Conservation (phyloP, 2,797 vertebrate species). For the Serranus cabrilla region DNA sequence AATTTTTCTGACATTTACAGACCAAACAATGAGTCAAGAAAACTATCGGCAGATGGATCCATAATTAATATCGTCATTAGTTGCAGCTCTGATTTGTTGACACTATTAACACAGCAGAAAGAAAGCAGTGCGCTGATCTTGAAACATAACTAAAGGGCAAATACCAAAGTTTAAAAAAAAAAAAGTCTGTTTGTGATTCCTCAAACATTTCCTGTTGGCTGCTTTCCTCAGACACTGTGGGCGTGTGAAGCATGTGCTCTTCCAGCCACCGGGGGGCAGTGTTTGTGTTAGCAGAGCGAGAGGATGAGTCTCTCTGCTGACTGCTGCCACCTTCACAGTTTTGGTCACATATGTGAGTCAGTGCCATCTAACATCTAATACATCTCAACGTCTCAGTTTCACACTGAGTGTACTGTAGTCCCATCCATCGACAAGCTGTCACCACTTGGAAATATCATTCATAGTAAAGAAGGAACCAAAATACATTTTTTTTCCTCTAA, state of each 20-base stretch:
- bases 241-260: constrained; percentile 32
- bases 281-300: constrained; percentile 32
- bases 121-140: background rate
- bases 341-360: constrained; percentile 54
- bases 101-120: background rate
- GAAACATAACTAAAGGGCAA: background rate
- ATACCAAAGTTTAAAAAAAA: background rate
- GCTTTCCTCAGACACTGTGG: background rate
- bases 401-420: background rate
- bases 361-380: constrained; percentile 39
- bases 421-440: constrained; percentile 3
- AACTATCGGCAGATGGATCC: background rate
- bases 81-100: constrained; percentile 6
- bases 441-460: background rate
- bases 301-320: constrained; percentile 14
- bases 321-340: constrained; percentile 50
- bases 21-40: background rate
- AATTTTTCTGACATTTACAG: background rate
- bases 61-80: background rate
- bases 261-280: constrained; percentile 70
- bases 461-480: background rate
- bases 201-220: background rate
- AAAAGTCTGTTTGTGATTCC: background rate
- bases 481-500: too few relatives aligned
- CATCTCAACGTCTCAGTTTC: constrained; percentile 9